Evolutionary conservation across 2,888 invertebrate genomes (phyloP).

Genomic region (Eristalis intricaria): DNA sequence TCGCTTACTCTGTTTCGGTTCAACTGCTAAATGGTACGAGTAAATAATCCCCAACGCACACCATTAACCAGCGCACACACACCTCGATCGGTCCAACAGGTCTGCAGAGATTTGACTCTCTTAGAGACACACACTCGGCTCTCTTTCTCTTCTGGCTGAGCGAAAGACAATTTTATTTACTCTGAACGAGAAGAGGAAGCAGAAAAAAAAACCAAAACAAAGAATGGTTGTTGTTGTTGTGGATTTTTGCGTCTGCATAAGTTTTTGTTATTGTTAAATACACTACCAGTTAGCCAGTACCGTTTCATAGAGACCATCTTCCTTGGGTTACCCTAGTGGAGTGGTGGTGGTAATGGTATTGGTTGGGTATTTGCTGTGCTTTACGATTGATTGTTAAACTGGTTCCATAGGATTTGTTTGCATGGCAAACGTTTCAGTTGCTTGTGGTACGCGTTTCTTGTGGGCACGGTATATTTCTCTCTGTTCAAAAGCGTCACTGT

Average conservation of each 20-base stretch:
- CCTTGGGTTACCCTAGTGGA: slow-evolving; percentile 48
- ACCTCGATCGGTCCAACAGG: not conserved
- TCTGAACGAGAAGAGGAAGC: slow-evolving; percentile 4
- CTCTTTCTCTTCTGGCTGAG: slow-evolving; percentile 17
- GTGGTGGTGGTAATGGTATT: slow-evolving; percentile 66
- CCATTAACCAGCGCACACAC: not conserved
- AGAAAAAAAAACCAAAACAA: slow-evolving; percentile 4
- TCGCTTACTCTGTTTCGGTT: slow-evolving; percentile 46
- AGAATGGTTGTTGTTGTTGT: slow-evolving; percentile 46
- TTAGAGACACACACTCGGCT: not conserved
- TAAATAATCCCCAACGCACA: slow-evolving; percentile 43
- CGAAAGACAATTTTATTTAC: slow-evolving; percentile 31
- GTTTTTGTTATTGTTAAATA: slow-evolving; percentile 68
- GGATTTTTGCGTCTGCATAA: slow-evolving; percentile 68
- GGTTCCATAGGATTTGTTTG: slow-evolving; percentile 72
- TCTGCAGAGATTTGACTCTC: slow-evolving; percentile 55
- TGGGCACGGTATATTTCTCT: slow-evolving; percentile 73
- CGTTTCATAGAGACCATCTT: slow-evolving; percentile 71
- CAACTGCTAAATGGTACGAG: slow-evolving; percentile 55
- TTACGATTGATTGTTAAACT: slow-evolving; percentile 72
- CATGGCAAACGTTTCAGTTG: slow-evolving; percentile 74
- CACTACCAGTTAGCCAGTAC: slow-evolving; percentile 67
- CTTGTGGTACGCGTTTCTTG: slow-evolving; percentile 75
- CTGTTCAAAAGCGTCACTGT: slow-evolving; percentile 49
- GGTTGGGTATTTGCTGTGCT: slow-evolving; percentile 70